Evolutionary conservation across 2,113 vertebrate species (phyloP), one percentile per base, ranked within the genome.

Genomic region (Picathartes gymnocephalus): DNA sequence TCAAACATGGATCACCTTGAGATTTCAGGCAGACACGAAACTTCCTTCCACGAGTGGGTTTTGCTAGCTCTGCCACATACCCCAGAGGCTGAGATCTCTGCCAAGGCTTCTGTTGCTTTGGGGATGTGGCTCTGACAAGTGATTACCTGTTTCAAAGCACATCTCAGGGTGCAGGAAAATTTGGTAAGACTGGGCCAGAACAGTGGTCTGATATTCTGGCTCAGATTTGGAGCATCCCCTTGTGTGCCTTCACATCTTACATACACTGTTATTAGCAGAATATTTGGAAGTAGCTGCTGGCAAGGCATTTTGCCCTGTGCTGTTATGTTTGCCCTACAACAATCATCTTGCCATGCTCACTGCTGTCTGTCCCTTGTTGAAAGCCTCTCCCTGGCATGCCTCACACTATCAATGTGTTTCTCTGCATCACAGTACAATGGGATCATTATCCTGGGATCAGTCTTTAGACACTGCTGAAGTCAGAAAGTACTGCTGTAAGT

Each of bases 41-140:
- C 10, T 30, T 42, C 69, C 33, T 72, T 54, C 39, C 30, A 37
- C 0, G 0, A 44, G 33, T 1, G 4, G 18, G 5, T 53, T 48
- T 57, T 91, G 12, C 56, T 80, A 45, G 21, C 11, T 90, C 51
- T 77, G 58, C 19, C 35, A 9, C 16, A n/a, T n/a, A 40, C 40
- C 51, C 22, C 68, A 61, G 50, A 18, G 13, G 16, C 44, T 50
- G 72, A 90, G 54, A 28, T 27, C 40, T 28, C 50, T 60, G 53
- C 30, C 48, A 37, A 57, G 19, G 37, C 17, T 23, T 28, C 50
- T 21, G 22, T 4, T 58, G 31, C 47, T 78, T 13, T 66, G 60
- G 30, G 14, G 15, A 77, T 17, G 10, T 15, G 18, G 31, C 19
- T 54, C 47, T 70, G 62, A n/a, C 23, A 42, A 42, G 33, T 12